Evolutionary conservation across 2,113 vertebrate species (phyloP), one percentile per base, ranked within the genome.

Genomic region (Sprattus sprattus): DNA sequence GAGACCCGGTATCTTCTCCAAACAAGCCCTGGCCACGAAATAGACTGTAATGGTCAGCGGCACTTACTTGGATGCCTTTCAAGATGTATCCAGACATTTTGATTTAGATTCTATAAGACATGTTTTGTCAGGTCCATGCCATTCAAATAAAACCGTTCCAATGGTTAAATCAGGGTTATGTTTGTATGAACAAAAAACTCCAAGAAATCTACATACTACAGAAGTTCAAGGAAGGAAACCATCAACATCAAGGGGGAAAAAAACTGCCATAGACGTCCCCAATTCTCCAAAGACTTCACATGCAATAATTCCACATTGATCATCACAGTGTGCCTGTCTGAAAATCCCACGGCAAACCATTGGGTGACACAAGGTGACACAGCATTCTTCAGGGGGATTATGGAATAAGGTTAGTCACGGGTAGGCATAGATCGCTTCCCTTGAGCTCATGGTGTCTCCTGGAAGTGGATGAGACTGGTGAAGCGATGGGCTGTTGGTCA

Each of bases 401-500:
- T 20, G 1, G 54, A 4, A 20, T 60, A 39, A 20, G 20, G 20
- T 22, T 60, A 6, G 71, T 78, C 71, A 78, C 4, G 71, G 71
- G 32, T 39, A 78, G 25, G 28, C 28, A 32, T 78, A 39, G 32
- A 8, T 11, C 1, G 71, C 71, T 4, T 78, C 71, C 4, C 71
- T 32, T 39, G 71, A 32, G 71, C 28, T 39, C 57, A 45, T 82
- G 60, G 11, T 52, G 20, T 83, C 81, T n/a, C 80, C 71, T 16
- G 71, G 71, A 13, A 78, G 49, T 6, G 13, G 13, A 4, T 60
- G 80, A 6, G 64, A 28, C 46, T 47, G 82, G 15, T 39, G 16
- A 18, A 49, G 45, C 25, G 83, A 88, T 18, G 16, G 89, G 86
- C 28, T 87, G 92, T 81, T 45, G 78, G 89, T 93, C 39, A 39